Conservation (phyloP, 2,888 invertebrate species). For the Rhabditophanes sp. region DNA sequence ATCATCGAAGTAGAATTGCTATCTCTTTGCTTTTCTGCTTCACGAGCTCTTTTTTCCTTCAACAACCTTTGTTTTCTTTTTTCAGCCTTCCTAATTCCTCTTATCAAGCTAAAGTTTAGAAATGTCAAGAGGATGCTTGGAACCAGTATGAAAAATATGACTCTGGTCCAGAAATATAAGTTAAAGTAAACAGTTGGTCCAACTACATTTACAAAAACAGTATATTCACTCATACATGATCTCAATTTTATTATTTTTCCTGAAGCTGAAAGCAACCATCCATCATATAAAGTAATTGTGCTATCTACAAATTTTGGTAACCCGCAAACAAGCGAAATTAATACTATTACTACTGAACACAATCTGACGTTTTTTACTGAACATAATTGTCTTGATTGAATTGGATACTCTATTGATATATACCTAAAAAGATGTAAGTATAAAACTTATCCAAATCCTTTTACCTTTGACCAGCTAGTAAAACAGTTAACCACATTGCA, state of each 20-base stretch:
- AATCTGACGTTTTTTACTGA: constrained; percentile 53
- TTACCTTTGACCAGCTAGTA: constrained; percentile 66
- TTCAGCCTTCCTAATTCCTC: constrained; percentile 69
- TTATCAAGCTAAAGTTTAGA: constrained; percentile 68
- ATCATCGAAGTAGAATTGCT: constrained; percentile 46
- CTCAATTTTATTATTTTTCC: constrained; percentile 23
- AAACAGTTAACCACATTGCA: constrained; percentile 79
- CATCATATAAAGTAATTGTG: constrained; percentile 50
- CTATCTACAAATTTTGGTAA: constrained; percentile 66
- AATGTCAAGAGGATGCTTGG: constrained; percentile 75
- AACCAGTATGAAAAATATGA: constrained; percentile 73
- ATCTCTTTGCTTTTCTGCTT: constrained; percentile 39
- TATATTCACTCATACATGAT: constrained; percentile 25
- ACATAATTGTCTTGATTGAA: constrained; percentile 63
- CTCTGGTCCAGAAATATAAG: constrained; percentile 58
- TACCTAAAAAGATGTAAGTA: constrained; percentile 48
- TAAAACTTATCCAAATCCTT: constrained; percentile 5
- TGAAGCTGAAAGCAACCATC: constrained; percentile 51
- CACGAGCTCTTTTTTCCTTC: constrained; percentile 47
- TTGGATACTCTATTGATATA: constrained; percentile 82
- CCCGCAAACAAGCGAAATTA: constrained; percentile 66
- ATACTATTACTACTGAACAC: constrained; percentile 62
- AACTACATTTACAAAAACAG: constrained; percentile 19
- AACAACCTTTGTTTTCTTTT: constrained; percentile 60
- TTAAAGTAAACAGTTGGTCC: constrained; percentile 60